Conservation (phyloP, 2,797 vertebrate species). For the Chromis chromis region DNA sequence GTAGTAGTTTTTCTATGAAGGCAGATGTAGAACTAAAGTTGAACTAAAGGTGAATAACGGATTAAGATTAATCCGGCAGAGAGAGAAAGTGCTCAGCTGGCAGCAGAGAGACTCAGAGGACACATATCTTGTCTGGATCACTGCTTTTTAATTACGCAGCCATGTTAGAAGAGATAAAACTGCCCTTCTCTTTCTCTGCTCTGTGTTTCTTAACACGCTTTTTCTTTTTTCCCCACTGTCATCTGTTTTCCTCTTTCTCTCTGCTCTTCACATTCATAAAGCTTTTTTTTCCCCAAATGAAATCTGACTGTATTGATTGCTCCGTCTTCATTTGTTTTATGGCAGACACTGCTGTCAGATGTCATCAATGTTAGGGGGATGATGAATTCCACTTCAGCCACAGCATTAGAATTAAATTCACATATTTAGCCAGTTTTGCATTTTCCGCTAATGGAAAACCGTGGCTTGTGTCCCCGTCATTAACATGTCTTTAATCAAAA, state of each 20-base stretch:
- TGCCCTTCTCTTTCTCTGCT: neutral
- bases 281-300: neutral
- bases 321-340: conserved; percentile 38
- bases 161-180: conserved; percentile 37
- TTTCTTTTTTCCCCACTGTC: conserved; percentile 20
- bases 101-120: conserved; percentile 18
- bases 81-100: conserved; percentile 1
- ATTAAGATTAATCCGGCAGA: conserved; percentile 18
- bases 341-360: conserved; percentile 8
- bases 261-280: neutral
- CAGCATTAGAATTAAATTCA: conserved; percentile 7
- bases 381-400: conserved; percentile 9
- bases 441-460: conserved; percentile 8
- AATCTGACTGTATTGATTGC: conserved; percentile 9
- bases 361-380: conserved; percentile 30
- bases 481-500: neutral
- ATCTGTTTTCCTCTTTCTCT: neutral
- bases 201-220: neutral
- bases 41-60: neutral
- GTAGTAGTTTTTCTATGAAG: neutral
- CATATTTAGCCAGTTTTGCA: conserved; percentile 2
- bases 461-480: neutral
- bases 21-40: neutral
- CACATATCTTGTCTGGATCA: conserved; percentile 47
- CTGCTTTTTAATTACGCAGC: conserved; percentile 60